phyloP scores from a whole-genome alignment of 2,888 invertebrate genomes.

The Eristalis intricaria region DNA sequence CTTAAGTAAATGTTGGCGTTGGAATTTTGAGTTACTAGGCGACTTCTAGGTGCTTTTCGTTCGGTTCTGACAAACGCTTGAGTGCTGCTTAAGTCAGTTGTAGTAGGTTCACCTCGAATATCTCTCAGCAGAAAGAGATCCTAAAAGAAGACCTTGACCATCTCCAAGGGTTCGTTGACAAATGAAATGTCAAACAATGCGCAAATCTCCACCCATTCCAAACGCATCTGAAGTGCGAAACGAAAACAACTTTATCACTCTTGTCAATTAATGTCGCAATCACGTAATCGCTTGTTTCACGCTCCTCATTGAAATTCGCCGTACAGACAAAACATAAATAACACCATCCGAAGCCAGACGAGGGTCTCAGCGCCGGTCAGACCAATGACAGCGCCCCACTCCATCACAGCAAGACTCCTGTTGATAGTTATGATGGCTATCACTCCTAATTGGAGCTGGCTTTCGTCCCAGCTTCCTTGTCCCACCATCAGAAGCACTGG shows the following conservation, averaged over 20 bases:
- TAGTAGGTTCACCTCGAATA: too few relatives aligned
- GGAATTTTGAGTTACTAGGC: too few relatives aligned
- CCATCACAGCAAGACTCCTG: constrained; percentile 5
- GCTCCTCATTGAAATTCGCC: constrained; percentile 31
- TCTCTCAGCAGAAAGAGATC: too few relatives aligned
- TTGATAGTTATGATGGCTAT: constrained; percentile 57
- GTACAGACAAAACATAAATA: background rate
- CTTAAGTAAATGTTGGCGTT: too few relatives aligned
- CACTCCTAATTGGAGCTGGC: constrained; percentile 55
- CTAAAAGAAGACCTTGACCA: too few relatives aligned
- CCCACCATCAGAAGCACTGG: constrained; percentile 13
- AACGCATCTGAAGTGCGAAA: background rate
- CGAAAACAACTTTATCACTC: constrained; percentile 25
- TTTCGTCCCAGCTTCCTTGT: constrained; percentile 35
- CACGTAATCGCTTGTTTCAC: constrained; percentile 33
- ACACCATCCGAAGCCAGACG: background rate
- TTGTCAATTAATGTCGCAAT: constrained; percentile 28
- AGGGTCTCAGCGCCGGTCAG: background rate
- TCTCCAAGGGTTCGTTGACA: too few relatives aligned
- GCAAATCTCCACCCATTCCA: background rate
- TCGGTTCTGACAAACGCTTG: too few relatives aligned
- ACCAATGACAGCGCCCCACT: background rate
- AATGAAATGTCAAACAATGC: too few relatives aligned
- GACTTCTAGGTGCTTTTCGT: too few relatives aligned
- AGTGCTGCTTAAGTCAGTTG: too few relatives aligned